A percentile compares a stretch with the other conserved stretches of the same genome.
Conservation (phyloP, 2,888 invertebrate genomes). For the Diabrotica balteata region DNA sequence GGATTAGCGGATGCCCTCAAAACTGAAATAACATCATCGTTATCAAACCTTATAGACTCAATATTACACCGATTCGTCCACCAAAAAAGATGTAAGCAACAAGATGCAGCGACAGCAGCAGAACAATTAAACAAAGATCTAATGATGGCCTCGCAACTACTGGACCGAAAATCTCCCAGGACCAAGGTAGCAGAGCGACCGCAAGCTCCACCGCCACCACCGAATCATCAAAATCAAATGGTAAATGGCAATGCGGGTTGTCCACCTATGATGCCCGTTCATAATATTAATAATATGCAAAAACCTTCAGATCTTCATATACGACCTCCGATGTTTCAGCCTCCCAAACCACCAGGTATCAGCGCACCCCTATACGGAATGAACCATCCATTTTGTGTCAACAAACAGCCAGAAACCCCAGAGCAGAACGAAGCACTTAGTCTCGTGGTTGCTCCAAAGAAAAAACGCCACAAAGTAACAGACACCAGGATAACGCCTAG, state of each 20-base stretch:
- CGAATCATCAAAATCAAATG: constrained; percentile 58
- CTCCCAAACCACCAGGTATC: constrained; percentile 76
- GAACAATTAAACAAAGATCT: constrained; percentile 87
- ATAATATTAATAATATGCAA: constrained; percentile 53
- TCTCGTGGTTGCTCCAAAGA: constrained; percentile 93
- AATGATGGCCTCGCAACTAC: constrained; percentile 79
- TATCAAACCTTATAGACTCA: constrained; percentile 86
- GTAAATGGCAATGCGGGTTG: constrained; percentile 61
- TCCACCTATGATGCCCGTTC: constrained; percentile 65
- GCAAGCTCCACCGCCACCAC: constrained; percentile 58
- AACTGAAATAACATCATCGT: constrained; percentile 84
- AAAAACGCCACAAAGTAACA: constrained; percentile 97
- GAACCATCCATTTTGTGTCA: constrained; percentile 67
- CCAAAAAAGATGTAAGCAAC: constrained; percentile 80
- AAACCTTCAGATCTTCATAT: constrained; percentile 66
- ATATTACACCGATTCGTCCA: constrained; percentile 86
- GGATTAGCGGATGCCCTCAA: constrained; percentile 91
- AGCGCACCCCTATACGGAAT: constrained; percentile 69
- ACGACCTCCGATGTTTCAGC: constrained; percentile 82
- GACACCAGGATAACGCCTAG: constrained; percentile 91
- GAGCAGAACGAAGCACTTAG: constrained; percentile 95
- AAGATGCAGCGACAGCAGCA: constrained; percentile 80
- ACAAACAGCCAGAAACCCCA: constrained; percentile 70
- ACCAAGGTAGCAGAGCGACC: constrained; percentile 73
- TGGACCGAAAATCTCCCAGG: constrained; percentile 85